Base-by-base conservation (phyloP, 2,888 invertebrate genomes). In the Ormyrus thymus region DNA sequence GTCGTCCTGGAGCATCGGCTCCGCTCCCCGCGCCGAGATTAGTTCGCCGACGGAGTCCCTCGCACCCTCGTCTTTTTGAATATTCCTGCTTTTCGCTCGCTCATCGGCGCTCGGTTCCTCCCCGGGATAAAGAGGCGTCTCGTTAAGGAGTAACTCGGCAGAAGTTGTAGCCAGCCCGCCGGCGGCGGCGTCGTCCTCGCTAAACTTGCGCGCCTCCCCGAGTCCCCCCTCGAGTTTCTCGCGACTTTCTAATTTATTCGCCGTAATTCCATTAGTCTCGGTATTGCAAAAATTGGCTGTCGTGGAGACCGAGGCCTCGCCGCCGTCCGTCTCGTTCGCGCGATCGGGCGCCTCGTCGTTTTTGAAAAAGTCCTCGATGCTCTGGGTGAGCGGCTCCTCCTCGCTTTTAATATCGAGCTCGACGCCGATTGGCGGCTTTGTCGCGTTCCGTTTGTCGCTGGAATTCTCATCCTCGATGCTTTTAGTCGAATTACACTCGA, bases 381-480 rank as follows among this genome's bases (percentile, higher is more conserved):
- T 74, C 58, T 15, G 43, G 43, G 58, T 7, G 51, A n/a, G 11
- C 15, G 61, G 46, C 45, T 11, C 11, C 10, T 70, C 58, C 45
- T 72, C 29, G 46, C 46, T 69, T 69, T 9, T 29, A 15, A 58
- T 10, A 68, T 68, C 55, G 1, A 56, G n/a, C 13, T 56, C 55
- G 13, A 10, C 6, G 9, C n/a, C n/a, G 64, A 10, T n/a, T 15
- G 61, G 11, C 11, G 6, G 11, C 50, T 51, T 29, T 50, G 58
- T 58, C 15, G 15, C 65, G 51, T 10, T 11, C n/a, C 7, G 53
- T n/a, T 11, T 11, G 10, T 43, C 43, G 43, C 9, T 53, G 4
- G 29, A 13, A 6, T 65, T 58, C n/a, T 73, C 29, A 2, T 64
- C 53, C 56, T 73, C 74, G 46, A 73, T 53, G 56, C 79, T 79